Evolutionary conservation across 2,888 invertebrate species (phyloP), one percentile per base, ranked within the genome.

Genomic region (Callimorpha dominula): DNA sequence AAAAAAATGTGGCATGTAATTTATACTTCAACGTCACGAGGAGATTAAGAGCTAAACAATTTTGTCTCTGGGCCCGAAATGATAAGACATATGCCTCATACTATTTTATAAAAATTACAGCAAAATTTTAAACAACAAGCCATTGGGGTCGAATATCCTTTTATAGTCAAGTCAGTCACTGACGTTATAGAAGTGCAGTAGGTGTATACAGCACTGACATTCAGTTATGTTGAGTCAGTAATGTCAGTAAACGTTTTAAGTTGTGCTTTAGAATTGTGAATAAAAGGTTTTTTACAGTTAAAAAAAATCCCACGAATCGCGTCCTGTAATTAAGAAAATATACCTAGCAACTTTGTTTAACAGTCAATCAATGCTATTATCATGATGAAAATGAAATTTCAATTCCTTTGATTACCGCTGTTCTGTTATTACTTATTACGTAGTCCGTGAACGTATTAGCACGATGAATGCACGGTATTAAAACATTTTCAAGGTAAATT

Each of bases 381-480:
- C 67, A 71, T 68, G 75, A 71, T 72, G 69, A 70, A 73, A 68
- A 62, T 65, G 43, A 65, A 74, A 74, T 74, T 72, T 62, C 54
- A 31, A 31, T 31, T 46, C 68, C 65, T 77, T 67, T 63, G 71
- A 66, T 71, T 31, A 74, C 57, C 57, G 60, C 31, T 74, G 62
- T 71, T 68, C n/a, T 70, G 60, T 60, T 49, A 60, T 68, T 63
- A 71, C 52, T 60, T 49, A 60, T 68, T 63, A 71, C 52, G 54
- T 68, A 52, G 65, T 70, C 72, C 75, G 74, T 76, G 74, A 68
- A 62, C 57, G 70, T 46, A 73, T 77, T 76, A 70, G 64, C 71
- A 67, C 73, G 72, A 75, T 73, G 63, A 71, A 73, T 74, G 74
- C 74, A 76, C 72, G 68, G 65, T 74, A 76, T 74, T 74, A 68